phyloP scores from a whole-genome alignment of 2,888 invertebrate genomes.

The Spilarctia lutea region DNA sequence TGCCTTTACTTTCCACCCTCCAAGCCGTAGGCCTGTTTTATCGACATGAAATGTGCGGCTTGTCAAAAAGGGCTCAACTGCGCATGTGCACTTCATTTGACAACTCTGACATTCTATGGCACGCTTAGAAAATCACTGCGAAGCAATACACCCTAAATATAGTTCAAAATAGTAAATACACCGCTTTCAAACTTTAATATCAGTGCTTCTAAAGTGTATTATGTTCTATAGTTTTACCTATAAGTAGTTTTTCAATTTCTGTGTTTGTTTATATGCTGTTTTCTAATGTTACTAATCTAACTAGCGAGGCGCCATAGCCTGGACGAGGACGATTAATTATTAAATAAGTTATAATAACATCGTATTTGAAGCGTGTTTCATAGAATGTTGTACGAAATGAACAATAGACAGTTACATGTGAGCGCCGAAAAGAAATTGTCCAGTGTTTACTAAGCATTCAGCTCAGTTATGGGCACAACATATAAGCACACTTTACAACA shows the following conservation, averaged over 20 bases:
- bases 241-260: slow-evolving; percentile 30
- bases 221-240: slow-evolving; percentile 27
- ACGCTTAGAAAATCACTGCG: slow-evolving; percentile 74
- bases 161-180: slow-evolving; percentile 57
- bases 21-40: slow-evolving; percentile 68
- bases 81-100: slow-evolving; percentile 75
- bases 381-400: slow-evolving; percentile 53
- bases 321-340: slow-evolving; percentile 59
- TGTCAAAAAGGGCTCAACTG: slow-evolving; percentile 66
- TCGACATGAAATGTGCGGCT: slow-evolving; percentile 67
- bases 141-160: slow-evolving; percentile 68
- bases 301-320: slow-evolving; percentile 69
- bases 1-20: slow-evolving; percentile 11
- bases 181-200: slow-evolving; percentile 27
- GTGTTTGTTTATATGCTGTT: slow-evolving; percentile 56
- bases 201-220: slow-evolving; percentile 33
- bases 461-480: slow-evolving; percentile 40
- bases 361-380: slow-evolving; percentile 50
- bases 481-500: slow-evolving; percentile 36
- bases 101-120: slow-evolving; percentile 73
- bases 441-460: slow-evolving; percentile 36
- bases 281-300: slow-evolving; percentile 60
- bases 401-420: slow-evolving; percentile 34
- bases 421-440: slow-evolving; percentile 39
- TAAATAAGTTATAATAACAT: slow-evolving; percentile 59